Base-by-base conservation (phyloP, 2,797 vertebrate genomes). In the Sebastes oblongus region DNA sequence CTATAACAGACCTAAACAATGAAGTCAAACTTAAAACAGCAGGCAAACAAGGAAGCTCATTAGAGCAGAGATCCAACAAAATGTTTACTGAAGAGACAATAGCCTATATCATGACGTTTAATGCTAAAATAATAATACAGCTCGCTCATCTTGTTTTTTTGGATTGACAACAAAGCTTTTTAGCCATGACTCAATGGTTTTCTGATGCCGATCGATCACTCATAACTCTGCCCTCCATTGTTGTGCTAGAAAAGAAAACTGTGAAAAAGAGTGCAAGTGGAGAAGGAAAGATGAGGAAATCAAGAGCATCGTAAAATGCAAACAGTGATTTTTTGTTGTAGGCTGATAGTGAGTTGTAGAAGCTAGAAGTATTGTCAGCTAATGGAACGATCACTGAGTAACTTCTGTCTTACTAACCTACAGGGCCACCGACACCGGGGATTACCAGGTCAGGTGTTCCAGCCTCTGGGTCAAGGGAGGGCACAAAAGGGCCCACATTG, bases 11-110 rank as follows among this genome's bases (percentile, higher is more conserved):
- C 55, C 34, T 16, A 67, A 39, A 77, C 42, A 78, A 72, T 30
- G 18, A 70, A 70, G 71, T 68, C 59, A 36, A 29, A 84, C 36
- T 61, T 59, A 50, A 64, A 83, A 67, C 32, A 82, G 39, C 56
- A 77, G 46, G 65, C 52, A 78, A 72, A 59, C 18, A 66, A 81
- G 55, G 39, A 77, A 16, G 68, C 73, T 84, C 61, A 80, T 84
- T 79, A 80, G 16, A 70, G 62, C 70, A 65, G 18, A 65, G 54
- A 69, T 70, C 20, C 46, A 59, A 78, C 60, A 54, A 60, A 73
- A 70, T 22, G 20, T 83, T 82, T 66, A 80, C 30, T 22, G 20
- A 54, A 30, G 32, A 82, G 74, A 32, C 65, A 70, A 42, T 18
- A 32, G 30, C 58, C 52, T 62, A n/a, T 42, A 62, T 75, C 2